Percentiles rank a stretch among this genome's conserved stretches.
phyloP scores from a whole-genome alignment of 2,797 vertebrate genomes.

The Artibeus lituratus region DNA sequence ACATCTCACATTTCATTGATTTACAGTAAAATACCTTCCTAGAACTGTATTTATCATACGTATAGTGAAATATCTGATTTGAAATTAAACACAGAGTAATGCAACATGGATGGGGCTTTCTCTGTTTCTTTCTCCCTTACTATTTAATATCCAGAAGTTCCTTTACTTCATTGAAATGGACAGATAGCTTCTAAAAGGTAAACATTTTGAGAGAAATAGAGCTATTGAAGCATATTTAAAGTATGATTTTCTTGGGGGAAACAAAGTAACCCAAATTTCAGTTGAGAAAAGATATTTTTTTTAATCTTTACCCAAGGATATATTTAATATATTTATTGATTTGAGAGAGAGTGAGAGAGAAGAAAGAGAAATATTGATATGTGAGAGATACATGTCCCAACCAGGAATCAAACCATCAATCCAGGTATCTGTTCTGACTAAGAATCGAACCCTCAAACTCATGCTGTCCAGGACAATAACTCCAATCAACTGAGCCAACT shows the following conservation, averaged over 20 bases:
- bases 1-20: neutral
- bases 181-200: neutral
- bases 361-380: neutral
- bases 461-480: neutral
- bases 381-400: too few species aligned
- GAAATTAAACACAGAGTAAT: slow-evolving; percentile 27
- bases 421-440: neutral
- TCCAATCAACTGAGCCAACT: neutral
- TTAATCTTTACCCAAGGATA: neutral
- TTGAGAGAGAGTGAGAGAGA: neutral
- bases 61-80: neutral
- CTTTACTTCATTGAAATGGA: neutral
- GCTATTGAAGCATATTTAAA: neutral
- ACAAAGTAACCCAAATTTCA: neutral
- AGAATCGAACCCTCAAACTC: neutral
- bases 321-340: neutral
- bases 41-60: neutral
- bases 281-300: slow-evolving; percentile 9
- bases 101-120: neutral
- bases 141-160: neutral
- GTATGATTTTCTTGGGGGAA: neutral
- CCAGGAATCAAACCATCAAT: neutral
- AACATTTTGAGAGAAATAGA: neutral
- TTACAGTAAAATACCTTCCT: neutral
- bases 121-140: neutral